Conservation (phyloP, 1,140 invertebrate species). For the Wasmannia auropunctata region DNA sequence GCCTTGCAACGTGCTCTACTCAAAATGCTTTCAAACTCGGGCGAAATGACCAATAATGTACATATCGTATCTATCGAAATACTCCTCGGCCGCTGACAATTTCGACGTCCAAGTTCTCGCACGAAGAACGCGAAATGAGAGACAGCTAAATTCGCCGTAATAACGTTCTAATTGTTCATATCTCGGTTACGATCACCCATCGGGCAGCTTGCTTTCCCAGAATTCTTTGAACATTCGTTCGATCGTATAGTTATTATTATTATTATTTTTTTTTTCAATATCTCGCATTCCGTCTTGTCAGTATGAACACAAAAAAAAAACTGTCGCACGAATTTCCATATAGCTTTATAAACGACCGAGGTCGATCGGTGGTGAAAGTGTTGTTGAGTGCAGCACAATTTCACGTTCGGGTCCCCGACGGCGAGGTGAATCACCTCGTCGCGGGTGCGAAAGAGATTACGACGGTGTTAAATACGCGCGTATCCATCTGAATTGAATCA, state of each 20-base stretch:
- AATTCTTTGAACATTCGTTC: constrained; percentile 8
- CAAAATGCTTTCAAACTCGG: constrained; percentile 24
- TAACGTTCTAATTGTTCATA: background rate
- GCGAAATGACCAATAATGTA: constrained; percentile 26
- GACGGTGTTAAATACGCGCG: constrained; percentile 29
- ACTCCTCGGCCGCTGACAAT: background rate
- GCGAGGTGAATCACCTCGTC: background rate
- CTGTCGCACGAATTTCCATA: background rate
- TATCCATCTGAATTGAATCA: constrained; percentile 29
- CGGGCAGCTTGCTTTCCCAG: background rate
- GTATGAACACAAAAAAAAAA: constrained; percentile 7
- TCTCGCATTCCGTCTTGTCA: constrained; percentile 32
- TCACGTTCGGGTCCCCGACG: constrained; percentile 6
- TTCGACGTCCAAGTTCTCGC: background rate
- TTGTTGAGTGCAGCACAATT: constrained; percentile 47
- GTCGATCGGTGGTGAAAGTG: constrained; percentile 13
- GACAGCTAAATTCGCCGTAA: background rate
- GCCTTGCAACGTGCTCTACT: background rate
- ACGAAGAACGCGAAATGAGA: constrained; percentile 5
- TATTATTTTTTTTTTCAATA: background rate
- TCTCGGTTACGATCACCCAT: background rate
- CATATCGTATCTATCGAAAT: constrained; percentile 1
- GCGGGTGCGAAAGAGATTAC: constrained; percentile 4
- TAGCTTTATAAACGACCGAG: constrained; percentile 17
- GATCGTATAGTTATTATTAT: background rate